Evolutionary conservation across 2,888 invertebrate species (phyloP), one percentile per base, ranked within the genome.

Genomic region (Taphrorychus bicolor): DNA sequence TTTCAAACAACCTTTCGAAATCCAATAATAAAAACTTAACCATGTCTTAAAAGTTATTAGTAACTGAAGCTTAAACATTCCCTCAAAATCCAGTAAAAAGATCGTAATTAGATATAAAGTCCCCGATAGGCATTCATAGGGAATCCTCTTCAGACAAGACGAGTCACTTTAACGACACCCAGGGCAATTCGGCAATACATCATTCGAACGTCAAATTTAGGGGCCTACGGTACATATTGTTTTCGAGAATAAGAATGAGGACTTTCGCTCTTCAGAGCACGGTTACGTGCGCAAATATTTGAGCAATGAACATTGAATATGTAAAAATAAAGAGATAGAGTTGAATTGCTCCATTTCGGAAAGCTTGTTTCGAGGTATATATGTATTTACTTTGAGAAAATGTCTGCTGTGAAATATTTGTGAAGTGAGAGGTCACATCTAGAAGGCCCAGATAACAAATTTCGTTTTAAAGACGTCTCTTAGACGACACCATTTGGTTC

Each of bases 161-260:
- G 21, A 67, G 67, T 59, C 67, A 59, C 62, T 62, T 62, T 67
- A 67, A 67, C 59, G 58, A 67, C 53, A 59, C 67, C 67, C 67
- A 41, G 40, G 62, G 62, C 61, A 57, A 61, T 66, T 61, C 52
- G 58, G 51, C 62, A 58, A 67, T 67, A 67, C 59, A 67, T 67
- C 67, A 67, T 62, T 48, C 67, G 49, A 60, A 51, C 60, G 56
- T 66, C 59, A 66, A 66, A 60, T 66, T 60, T 66, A 56, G 21
- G 40, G 41, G 66, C 18, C 49, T 45, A 51, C 51, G 32, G 57
- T 48, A 51, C 49, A 56, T 60, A 56, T 56, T 49, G 54, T 40
- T 59, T 60, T 66, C 1, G 32, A 32, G 32, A 2, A 11, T 1
- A 32, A 32, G 11, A 32, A 32, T n/a, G n/a, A n/a, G n/a, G n/a